phyloP scores from a whole-genome alignment of 2,797 vertebrate species.

The Mus caroli region DNA sequence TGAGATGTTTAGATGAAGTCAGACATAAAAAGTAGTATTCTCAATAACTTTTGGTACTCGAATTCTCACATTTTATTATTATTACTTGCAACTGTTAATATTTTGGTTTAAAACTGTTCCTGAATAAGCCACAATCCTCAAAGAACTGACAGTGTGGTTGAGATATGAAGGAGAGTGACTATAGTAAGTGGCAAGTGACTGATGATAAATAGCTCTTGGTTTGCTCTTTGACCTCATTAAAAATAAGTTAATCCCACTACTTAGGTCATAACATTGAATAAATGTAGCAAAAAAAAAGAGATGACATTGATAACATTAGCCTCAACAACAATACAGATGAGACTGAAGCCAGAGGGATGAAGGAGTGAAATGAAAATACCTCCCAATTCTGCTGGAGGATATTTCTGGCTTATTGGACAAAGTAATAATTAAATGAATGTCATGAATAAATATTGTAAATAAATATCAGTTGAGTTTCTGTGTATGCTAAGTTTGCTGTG shows the following conservation, averaged over 20 bases:
- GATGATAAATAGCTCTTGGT: not conserved
- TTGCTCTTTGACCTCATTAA: not conserved
- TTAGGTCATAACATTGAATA: not conserved
- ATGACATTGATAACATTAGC: not conserved
- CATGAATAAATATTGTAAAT: slow-evolving; percentile 21
- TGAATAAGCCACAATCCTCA: not conserved
- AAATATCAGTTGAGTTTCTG: slow-evolving; percentile 42
- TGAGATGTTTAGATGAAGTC: slow-evolving; percentile 5
- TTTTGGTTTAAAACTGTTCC: not conserved
- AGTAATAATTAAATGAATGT: not conserved
- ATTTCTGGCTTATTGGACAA: not conserved
- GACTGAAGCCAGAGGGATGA: not conserved
- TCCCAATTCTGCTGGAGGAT: not conserved
- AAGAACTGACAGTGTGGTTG: not conserved
- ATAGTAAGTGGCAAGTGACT: not conserved
- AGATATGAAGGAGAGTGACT: slow-evolving; percentile 6
- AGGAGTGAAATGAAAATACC: not conserved
- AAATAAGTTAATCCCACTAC: not conserved
- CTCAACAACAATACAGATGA: not conserved
- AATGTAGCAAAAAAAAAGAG: not conserved
- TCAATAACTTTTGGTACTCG: slow-evolving; percentile 13
- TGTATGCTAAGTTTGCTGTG: not conserved
- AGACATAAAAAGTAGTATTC: not conserved
- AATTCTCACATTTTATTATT: not conserved
- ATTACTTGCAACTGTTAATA: not conserved